Evolutionary conservation across 2,888 invertebrate species (phyloP), one percentile per base, ranked within the genome.

Genomic region (Platypus cylindrus): DNA sequence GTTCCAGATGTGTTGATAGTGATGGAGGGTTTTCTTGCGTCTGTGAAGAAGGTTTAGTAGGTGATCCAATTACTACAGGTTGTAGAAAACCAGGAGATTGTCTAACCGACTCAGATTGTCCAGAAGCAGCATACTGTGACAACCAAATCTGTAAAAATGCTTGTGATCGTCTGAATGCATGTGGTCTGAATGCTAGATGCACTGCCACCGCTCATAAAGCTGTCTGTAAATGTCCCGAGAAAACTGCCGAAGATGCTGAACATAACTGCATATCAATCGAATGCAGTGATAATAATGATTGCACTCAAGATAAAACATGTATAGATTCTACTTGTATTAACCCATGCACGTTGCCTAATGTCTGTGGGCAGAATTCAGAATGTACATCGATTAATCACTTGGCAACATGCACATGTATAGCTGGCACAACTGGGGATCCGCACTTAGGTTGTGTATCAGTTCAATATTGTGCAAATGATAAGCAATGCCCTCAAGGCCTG

Each of bases 51-150:
- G 84, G 84, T 34, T 68, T 85, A 14, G 72, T 90, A 32, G 81
- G 86, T 16, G 89, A 89, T 64, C 73, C 78, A 5, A 64, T 70
- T 17, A 68, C 70, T 36, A 69, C 70, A 0, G 86, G 81, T 18
- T 90, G 90, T 52, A 74, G 78, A 45, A 73, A 75, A 55, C 84
- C 89, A 1, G 87, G 84, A 30, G 84, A 85, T 55, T 90, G 89
- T 50, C 71, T 75, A 44, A 70, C 77, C 2, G 80, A 87, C 52
- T 63, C 71, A 2, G 86, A 89, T 48, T 90, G 89, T 55, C 82
- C 86, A 1, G 66, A 70, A 5, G 71, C 77, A 32, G 83, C 86
- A 1, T 71, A 76, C 47, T 89, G 89, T 49, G 62, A 71, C 25
- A 75, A 80, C 38, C 75, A 78, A 39, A 73, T 72, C 29, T 90